Base-by-base conservation (phyloP, 1,140 invertebrate genomes). In the Achatina immaculata region DNA sequence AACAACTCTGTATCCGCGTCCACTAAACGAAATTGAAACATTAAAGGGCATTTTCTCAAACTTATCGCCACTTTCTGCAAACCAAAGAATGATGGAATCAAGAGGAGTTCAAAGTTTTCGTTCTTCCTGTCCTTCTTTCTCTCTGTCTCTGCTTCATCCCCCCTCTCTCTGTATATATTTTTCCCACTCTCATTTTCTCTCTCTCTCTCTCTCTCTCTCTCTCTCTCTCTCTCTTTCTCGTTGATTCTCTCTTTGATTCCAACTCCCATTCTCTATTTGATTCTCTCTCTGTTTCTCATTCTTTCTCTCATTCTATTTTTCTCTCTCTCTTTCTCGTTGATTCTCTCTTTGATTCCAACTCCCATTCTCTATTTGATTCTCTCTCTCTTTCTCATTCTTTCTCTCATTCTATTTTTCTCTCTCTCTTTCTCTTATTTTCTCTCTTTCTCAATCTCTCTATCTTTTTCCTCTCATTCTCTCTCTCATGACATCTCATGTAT, bases 381-480 rank as follows among this genome's bases (percentile, higher is more conserved):
- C 48, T 51, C 11, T 51, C 11, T 51, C 48, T 34, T 28, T 65
- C 24, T 24, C 62, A 11, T 9, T 65, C 31, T 65, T 24, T 65
- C 62, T 65, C 24, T 65, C 24, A 11, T 24, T 34, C 31, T 65
- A 11, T 24, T 24, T 65, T 9, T 65, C 31, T 65, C 62, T 65
- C 62, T 65, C 24, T 65, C 24, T 65, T 24, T 34, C 31, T 65
- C 24, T 24, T 24, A 11, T 9, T 65, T 28, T 65, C 62, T 65
- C 62, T 65, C 24, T 65, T 9, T 65, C 62, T 34, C 31, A 11
- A 11, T 24, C 62, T 65, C 24, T 65, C 31, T 65, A 7, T 65
- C 62, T 65, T 24, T 28, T 24, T 28, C n/a, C 62, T 65, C 62
- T 65, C 62, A 11, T 65, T 65, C 62, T 65, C 62, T 65, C 24